Conservation (phyloP, 2,113 vertebrate species). For the Dromas ardeola region DNA sequence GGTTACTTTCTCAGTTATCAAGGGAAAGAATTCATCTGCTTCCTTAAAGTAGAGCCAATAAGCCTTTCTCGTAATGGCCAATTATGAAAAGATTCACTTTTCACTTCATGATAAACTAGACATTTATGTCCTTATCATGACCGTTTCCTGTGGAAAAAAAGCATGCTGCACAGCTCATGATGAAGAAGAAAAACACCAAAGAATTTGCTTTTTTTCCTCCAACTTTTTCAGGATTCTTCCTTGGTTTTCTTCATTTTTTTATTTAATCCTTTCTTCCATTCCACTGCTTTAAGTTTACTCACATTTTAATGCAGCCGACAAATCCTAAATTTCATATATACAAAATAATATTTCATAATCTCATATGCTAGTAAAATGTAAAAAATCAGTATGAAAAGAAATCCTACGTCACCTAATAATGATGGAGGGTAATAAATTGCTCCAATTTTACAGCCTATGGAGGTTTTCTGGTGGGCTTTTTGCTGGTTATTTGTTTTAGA, state of each 20-base stretch:
- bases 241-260: not conserved
- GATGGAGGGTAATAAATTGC: not conserved
- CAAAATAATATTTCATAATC: not conserved
- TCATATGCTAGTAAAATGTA: not conserved
- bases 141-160: not conserved
- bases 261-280: not conserved
- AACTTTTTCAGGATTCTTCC: not conserved
- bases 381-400: not conserved
- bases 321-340: not conserved
- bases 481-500: not conserved
- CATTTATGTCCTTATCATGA: not conserved
- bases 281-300: not conserved
- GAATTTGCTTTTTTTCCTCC: not conserved
- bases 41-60: not conserved
- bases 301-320: not conserved
- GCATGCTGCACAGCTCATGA: not conserved
- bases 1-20: constrained; percentile 20
- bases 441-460: not conserved
- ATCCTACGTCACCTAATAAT: not conserved
- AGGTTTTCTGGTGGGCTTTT: not conserved
- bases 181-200: not conserved
- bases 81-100: not conserved
- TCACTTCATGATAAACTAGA: not conserved
- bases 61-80: not conserved
- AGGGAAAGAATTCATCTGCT: constrained; percentile 10